These are phyloP conservation scores for Drosophila anomelani DNA, from an alignment of 2,888 invertebrate genomes.

Conservation along the genomic window DNA sequence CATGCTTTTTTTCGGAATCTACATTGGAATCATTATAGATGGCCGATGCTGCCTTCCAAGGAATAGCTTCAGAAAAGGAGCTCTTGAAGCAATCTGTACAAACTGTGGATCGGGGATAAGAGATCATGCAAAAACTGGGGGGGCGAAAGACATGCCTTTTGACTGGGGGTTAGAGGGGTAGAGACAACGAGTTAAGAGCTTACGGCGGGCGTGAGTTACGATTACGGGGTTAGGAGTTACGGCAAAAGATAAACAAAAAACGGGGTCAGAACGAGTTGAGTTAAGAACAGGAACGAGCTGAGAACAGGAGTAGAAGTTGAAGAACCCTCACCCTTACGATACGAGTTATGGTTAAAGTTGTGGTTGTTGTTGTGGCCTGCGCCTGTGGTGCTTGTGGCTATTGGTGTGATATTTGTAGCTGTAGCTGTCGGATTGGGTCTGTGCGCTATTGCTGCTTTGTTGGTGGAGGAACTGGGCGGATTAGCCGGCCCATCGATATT, in stretches of 20 bases:
- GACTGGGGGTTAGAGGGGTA: slow-evolving; percentile 8
- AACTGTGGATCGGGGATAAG: not conserved
- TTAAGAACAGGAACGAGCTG: slow-evolving; percentile 37
- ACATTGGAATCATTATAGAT: slow-evolving; percentile 14
- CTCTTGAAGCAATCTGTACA: slow-evolving; percentile 20
- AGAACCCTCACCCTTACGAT: slow-evolving; percentile 84
- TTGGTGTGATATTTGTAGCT: slow-evolving; percentile 26
- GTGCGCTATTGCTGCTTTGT: slow-evolving; percentile 76
- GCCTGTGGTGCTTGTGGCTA: slow-evolving; percentile 53
- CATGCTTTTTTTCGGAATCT: slow-evolving; percentile 55
- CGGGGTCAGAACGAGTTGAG: slow-evolving; percentile 33
- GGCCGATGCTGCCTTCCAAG: slow-evolving; percentile 6
- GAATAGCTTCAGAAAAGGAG: slow-evolving; percentile 4
- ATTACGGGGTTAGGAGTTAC: slow-evolving; percentile 36
- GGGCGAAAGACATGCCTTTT: slow-evolving; percentile 50
- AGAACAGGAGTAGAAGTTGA: slow-evolving; percentile 40
- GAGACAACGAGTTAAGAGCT: slow-evolving; percentile 38
- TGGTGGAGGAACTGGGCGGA: slow-evolving; percentile 53
- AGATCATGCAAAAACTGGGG: slow-evolving; percentile 56
- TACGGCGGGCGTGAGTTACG: slow-evolving; percentile 34
- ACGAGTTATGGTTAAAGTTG: slow-evolving; percentile 67
- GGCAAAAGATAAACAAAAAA: slow-evolving; percentile 33
- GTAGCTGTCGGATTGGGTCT: slow-evolving; percentile 77
- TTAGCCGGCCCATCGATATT: slow-evolving; percentile 83
- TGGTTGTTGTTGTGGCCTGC: slow-evolving; percentile 52